phyloP scores from a whole-genome alignment of 2,113 vertebrate species.

The Chamaea fasciata region DNA sequence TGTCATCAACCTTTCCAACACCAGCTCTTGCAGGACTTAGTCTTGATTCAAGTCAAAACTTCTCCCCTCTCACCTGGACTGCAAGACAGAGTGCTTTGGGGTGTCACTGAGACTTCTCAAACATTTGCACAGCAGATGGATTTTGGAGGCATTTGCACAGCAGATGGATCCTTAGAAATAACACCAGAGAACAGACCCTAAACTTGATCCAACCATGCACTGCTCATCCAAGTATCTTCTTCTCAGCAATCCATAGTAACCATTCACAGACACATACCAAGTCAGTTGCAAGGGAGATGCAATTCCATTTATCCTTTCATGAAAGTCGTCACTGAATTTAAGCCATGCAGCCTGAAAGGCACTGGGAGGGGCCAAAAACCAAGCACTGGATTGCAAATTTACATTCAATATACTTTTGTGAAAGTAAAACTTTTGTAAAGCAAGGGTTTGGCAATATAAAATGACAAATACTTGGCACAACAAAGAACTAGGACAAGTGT shows the following conservation, averaged over 20 bases:
- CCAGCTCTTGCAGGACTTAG: background rate
- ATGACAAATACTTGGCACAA: background rate
- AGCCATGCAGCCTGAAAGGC: background rate
- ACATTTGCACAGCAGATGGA: background rate
- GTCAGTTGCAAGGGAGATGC: background rate
- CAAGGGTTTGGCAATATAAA: background rate
- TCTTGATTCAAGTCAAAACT: background rate
- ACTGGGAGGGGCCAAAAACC: background rate
- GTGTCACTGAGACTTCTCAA: background rate
- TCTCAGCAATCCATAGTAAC: background rate
- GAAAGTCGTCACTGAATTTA: background rate
- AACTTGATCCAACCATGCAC: background rate
- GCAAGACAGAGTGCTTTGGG: background rate
- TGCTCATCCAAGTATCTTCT: background rate
- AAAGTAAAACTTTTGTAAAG: background rate
- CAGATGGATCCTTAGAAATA: background rate
- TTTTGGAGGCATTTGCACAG: background rate
- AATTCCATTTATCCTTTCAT: background rate
- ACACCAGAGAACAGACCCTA: background rate
- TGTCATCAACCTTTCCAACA: background rate
- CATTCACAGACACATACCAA: background rate
- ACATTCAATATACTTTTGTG: background rate
- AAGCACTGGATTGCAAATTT: background rate
- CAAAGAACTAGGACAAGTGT: background rate
- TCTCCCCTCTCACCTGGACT: background rate